A percentile compares a stretch with the other conserved stretches of the same genome.
These are phyloP conservation scores for Cataglyphis rosenhaueri DNA, from an alignment of 2,888 invertebrate genomes.

Conservation along the genomic window DNA sequence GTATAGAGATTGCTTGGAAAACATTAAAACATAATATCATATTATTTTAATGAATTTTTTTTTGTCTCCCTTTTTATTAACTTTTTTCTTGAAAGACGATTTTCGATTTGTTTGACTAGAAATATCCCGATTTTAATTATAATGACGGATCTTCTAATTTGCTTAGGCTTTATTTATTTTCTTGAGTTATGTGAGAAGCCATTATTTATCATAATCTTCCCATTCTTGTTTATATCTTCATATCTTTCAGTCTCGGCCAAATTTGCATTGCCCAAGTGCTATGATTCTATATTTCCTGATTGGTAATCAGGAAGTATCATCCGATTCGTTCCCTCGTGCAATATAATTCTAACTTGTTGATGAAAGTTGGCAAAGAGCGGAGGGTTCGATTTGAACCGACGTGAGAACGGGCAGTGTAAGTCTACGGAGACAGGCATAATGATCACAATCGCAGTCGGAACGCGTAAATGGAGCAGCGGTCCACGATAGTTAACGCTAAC, in stretches of 20 bases:
- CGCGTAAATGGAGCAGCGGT: neutral
- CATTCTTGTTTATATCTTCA: neutral
- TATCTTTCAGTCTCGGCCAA: neutral
- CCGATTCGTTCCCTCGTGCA: slow-evolving; percentile 7
- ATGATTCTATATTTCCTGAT: slow-evolving; percentile 48
- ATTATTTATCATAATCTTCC: neutral
- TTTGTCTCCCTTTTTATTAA: neutral
- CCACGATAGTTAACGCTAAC: neutral
- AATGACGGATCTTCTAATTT: neutral
- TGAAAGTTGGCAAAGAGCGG: slow-evolving; percentile 31
- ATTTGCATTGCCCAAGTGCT: neutral
- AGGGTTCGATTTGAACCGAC: neutral
- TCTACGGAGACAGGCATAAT: neutral
- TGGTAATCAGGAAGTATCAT: slow-evolving; percentile 11
- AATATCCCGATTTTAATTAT: neutral
- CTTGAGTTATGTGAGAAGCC: neutral
- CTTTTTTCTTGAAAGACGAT: neutral
- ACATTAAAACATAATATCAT: neutral
- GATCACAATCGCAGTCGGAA: neutral
- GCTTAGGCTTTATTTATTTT: neutral
- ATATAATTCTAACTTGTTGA: slow-evolving; percentile 69
- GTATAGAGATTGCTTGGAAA: neutral
- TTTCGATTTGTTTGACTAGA: neutral
- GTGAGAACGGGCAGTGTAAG: neutral
- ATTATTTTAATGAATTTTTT: neutral